These are phyloP conservation scores for Aleiodes sp. DNA, from an alignment of 1,140 invertebrate species.

Conservation along the genomic window DNA sequence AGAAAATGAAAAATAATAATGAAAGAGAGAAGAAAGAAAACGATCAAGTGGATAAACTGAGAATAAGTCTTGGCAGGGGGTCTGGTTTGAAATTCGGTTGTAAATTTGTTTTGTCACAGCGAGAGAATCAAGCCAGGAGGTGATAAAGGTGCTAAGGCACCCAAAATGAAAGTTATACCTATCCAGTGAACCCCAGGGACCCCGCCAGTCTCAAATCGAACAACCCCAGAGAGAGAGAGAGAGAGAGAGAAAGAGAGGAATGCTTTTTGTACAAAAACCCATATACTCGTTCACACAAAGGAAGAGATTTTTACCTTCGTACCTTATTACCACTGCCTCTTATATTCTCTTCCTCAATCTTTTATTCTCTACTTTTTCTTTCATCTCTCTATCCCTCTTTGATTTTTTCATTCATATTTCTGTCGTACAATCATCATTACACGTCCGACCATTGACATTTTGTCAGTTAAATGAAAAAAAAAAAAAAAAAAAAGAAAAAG, in stretches of 20 bases:
- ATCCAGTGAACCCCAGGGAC: conserved; percentile 24
- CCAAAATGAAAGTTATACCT: conserved; percentile 35
- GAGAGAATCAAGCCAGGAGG: conserved; percentile 35
- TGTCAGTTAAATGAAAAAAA: no score
- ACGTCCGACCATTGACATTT: no score
- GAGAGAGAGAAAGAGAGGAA: background rate
- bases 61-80: conserved; percentile 45
- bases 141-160: conserved; percentile 44
- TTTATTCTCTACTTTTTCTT: background rate
- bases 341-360: background rate
- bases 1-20: conserved; percentile 16
- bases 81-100: conserved; percentile 46
- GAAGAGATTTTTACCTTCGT: background rate
- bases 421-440: no score
- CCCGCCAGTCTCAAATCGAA: conserved; percentile 9
- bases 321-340: background rate
- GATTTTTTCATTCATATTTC: no score
- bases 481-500: no score
- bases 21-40: conserved; percentile 20
- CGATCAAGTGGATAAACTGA: conserved; percentile 12
- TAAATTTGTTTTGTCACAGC: conserved; percentile 57
- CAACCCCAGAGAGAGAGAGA: background rate
- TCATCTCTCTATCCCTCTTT: no score
- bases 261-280: background rate
- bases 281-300: background rate